Conservation (phyloP, 2,113 vertebrate genomes). For the Hemicordylus capensis region DNA sequence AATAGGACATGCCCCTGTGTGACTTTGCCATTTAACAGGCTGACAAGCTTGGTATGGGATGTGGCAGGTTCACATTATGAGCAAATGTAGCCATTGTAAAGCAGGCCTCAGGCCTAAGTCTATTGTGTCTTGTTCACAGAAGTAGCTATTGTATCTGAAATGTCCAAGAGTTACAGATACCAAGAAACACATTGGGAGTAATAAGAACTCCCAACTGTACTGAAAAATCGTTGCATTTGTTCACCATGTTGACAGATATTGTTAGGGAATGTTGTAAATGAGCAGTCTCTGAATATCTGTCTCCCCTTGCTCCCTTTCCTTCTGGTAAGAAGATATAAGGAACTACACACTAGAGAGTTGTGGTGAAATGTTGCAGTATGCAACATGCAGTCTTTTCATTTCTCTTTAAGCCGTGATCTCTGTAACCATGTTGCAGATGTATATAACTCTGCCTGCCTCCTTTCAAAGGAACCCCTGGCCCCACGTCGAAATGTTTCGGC, state of each 20-base stretch:
- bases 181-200: background rate
- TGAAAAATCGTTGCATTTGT: background rate
- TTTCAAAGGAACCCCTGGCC: no score
- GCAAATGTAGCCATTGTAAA: background rate
- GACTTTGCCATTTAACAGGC: no score
- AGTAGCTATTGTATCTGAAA: background rate
- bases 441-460: background rate
- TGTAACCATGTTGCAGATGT: background rate
- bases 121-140: constrained; percentile 2
- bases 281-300: background rate
- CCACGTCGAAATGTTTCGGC: no score
- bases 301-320: background rate
- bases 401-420: background rate
- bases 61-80: no score
- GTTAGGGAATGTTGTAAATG: background rate
- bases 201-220: background rate
- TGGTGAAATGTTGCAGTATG: background rate
- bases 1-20: no score
- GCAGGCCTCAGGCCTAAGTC: background rate
- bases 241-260: background rate
- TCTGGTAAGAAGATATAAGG: background rate
- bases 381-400: background rate
- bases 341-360: background rate
- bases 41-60: no score
- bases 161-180: rapidly evolving